Evolutionary conservation across 2,888 invertebrate species (phyloP).

Genomic region (Ceraclea dissimilis): DNA sequence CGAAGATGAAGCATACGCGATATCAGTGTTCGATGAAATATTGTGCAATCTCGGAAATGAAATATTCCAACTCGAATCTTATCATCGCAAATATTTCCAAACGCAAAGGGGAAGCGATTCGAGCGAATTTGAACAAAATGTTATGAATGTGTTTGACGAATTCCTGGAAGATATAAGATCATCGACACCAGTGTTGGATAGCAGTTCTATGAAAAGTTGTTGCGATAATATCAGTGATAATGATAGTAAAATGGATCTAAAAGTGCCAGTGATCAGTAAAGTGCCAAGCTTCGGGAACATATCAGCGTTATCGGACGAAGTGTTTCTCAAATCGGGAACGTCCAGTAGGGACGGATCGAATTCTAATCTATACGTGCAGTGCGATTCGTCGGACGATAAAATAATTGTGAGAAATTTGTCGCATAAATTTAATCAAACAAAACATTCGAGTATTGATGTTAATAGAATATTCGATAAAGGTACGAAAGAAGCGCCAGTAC

Average conservation of each 20-base stretch:
- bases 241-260: conserved; percentile 18
- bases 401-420: conserved; percentile 8
- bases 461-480: conserved; percentile 32
- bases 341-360: conserved; percentile 17
- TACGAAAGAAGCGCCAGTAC: conserved; percentile 35
- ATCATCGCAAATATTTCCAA: conserved; percentile 35
- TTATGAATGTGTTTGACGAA: conserved; percentile 45
- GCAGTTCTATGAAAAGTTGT: neutral
- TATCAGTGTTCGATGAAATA: conserved; percentile 41
- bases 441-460: conserved; percentile 22
- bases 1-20: conserved; percentile 3
- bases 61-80: conserved; percentile 44
- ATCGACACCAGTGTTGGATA: conserved; percentile 9
- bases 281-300: conserved; percentile 21
- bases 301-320: conserved; percentile 23
- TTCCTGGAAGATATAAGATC: conserved; percentile 33
- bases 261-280: conserved; percentile 17
- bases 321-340: conserved; percentile 18
- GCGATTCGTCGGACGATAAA: conserved; percentile 1
- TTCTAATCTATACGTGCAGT: neutral
- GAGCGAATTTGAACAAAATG: conserved; percentile 32
- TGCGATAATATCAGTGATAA: conserved; percentile 3
- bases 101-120: conserved; percentile 25
- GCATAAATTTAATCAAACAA: conserved; percentile 6
- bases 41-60: conserved; percentile 44